A percentile compares a stretch with the other conserved stretches of the same genome.
Conservation (phyloP, 2,888 invertebrate genomes). For the Caenorhabditis sp. region DNA sequence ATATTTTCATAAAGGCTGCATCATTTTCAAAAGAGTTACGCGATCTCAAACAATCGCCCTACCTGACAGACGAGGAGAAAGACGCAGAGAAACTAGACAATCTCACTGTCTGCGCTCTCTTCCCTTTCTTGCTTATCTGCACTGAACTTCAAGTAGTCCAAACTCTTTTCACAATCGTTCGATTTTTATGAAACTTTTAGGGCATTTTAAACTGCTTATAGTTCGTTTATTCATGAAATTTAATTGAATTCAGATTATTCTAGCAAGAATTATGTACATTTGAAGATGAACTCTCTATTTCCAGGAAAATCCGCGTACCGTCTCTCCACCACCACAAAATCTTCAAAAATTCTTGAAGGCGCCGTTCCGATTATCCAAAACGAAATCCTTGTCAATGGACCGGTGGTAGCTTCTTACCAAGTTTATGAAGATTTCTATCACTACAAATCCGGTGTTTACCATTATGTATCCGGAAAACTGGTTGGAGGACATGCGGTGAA, state of each 20-base stretch:
- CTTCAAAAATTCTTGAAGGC: background rate
- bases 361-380: conserved; percentile 70
- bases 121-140: background rate
- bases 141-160: background rate
- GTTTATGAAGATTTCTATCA: conserved; percentile 41
- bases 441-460: conserved; percentile 37
- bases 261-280: background rate
- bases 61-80: background rate
- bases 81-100: background rate
- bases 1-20: no score
- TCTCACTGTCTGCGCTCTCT: background rate
- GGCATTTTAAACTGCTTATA: no score
- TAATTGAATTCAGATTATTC: background rate
- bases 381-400: conserved; percentile 87
- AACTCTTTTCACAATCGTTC: background rate
- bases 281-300: background rate
- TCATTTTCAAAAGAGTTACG: no score
- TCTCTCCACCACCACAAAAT: conserved; percentile 54
- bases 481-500: conserved; percentile 92
- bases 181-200: background rate
- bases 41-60: no score
- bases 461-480: conserved; percentile 87
- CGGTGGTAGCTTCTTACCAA: conserved; percentile 40
- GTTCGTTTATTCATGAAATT: background rate
- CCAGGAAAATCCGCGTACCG: conserved; percentile 67